Evolutionary conservation across 2,113 vertebrate species (phyloP).

Genomic region (Chamaea fasciata): DNA sequence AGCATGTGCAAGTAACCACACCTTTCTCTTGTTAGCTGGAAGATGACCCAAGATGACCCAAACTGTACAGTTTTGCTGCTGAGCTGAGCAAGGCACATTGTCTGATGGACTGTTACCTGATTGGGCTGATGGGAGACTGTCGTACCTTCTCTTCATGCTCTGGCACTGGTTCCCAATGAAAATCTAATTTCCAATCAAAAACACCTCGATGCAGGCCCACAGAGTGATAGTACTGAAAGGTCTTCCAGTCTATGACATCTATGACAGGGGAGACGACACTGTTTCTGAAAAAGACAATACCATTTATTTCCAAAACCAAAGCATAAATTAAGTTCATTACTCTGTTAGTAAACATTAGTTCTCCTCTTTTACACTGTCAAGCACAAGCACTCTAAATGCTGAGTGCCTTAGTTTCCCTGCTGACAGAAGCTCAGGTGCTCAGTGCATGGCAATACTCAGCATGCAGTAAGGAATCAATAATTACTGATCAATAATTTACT

Average conservation of each 20-base stretch:
- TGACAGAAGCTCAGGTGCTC: background rate
- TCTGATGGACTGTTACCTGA: constrained; percentile 72
- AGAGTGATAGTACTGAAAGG: constrained; percentile 80
- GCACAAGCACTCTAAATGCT: background rate
- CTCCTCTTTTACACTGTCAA: background rate
- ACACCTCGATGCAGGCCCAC: constrained; percentile 74
- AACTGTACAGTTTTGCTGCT: background rate
- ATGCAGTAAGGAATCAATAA: background rate
- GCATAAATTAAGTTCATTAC: background rate
- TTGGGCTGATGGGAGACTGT: constrained; percentile 74
- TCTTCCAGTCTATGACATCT: constrained; percentile 85
- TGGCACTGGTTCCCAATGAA: constrained; percentile 79
- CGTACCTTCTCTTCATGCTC: constrained; percentile 66
- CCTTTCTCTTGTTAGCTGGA: background rate
- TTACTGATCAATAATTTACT: background rate
- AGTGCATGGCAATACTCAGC: background rate
- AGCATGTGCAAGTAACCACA: background rate
- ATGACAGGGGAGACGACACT: constrained; percentile 84
- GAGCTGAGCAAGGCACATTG: background rate
- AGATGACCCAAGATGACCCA: background rate
- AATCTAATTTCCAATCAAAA: constrained; percentile 88
- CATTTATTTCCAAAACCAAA: background rate
- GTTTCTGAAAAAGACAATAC: constrained; percentile 72
- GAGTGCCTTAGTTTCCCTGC: background rate
- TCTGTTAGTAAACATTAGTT: background rate